Conservation (phyloP, 2,113 vertebrate species). For the Gobiocypris rarus region DNA sequence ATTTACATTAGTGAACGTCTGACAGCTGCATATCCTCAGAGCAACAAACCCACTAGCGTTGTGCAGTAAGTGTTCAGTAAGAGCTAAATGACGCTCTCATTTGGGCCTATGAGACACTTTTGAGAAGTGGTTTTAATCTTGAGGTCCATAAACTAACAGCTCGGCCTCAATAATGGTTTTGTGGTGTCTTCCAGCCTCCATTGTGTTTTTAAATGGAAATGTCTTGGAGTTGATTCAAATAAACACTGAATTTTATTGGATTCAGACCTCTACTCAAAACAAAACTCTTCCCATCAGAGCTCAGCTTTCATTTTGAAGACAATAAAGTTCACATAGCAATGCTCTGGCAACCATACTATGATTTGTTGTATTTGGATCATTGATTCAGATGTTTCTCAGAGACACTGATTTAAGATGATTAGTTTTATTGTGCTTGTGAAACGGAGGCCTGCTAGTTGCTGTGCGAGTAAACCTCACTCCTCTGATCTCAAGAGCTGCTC, state of each 20-base stretch:
- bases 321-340: background rate
- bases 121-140: background rate
- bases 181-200: background rate
- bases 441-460: too few relatives aligned
- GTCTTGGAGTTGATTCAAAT: background rate
- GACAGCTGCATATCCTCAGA: background rate
- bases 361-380: background rate
- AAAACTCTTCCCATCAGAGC: background rate
- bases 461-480: too few relatives aligned
- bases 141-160: background rate
- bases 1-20: background rate
- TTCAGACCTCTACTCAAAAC: background rate
- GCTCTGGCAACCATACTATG: too few relatives aligned
- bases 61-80: background rate
- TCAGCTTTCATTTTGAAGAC: background rate
- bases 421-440: background rate
- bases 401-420: background rate
- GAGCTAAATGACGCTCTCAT: background rate
- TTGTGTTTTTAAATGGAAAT: background rate
- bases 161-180: background rate
- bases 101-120: background rate
- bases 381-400: too few relatives aligned
- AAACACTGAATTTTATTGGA: background rate
- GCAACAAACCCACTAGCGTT: background rate
- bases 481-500: too few relatives aligned